Conservation (phyloP, 2,113 vertebrate species). For the Amblyopsis rosae region DNA sequence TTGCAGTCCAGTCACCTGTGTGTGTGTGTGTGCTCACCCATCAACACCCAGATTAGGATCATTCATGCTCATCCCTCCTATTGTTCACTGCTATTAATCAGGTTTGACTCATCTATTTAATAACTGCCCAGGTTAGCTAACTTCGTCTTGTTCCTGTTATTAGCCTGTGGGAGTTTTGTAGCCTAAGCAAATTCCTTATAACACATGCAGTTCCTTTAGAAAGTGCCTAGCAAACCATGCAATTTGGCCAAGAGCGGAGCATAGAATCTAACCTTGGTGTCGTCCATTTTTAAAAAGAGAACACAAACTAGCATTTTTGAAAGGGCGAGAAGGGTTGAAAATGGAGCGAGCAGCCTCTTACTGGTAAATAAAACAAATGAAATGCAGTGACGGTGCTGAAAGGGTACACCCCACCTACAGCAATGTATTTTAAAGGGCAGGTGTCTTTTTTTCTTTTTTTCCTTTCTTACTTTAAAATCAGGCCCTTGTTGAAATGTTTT, state of each 20-base stretch:
- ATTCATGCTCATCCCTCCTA: not conserved
- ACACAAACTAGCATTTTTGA: not conserved
- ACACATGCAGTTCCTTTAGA: too few species aligned
- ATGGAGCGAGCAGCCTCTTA: not conserved
- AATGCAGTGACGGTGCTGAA: not conserved
- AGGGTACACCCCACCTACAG: slow-evolving; percentile 15
- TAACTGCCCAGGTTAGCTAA: too few species aligned
- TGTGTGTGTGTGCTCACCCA: slow-evolving; percentile 29
- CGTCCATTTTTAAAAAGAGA: not conserved
- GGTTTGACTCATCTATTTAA: too few species aligned
- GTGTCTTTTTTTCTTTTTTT: not conserved
- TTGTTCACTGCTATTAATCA: not conserved
- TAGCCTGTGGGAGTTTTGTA: too few species aligned
- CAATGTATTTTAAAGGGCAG: slow-evolving; percentile 19
- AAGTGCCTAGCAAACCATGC: not conserved
- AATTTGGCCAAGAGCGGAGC: not conserved
- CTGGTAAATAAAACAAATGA: not conserved
- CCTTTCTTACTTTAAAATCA: too few species aligned
- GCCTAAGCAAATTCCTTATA: too few species aligned
- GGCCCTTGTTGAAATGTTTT: too few species aligned
- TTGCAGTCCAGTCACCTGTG: slow-evolving; percentile 69
- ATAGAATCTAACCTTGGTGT: not conserved
- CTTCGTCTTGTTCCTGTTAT: too few species aligned
- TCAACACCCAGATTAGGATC: not conserved
- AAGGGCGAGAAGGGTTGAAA: not conserved